These are phyloP conservation scores for Nerophis lumbriciformis DNA, from an alignment of 2,113 vertebrate genomes.

Conservation along the genomic window DNA sequence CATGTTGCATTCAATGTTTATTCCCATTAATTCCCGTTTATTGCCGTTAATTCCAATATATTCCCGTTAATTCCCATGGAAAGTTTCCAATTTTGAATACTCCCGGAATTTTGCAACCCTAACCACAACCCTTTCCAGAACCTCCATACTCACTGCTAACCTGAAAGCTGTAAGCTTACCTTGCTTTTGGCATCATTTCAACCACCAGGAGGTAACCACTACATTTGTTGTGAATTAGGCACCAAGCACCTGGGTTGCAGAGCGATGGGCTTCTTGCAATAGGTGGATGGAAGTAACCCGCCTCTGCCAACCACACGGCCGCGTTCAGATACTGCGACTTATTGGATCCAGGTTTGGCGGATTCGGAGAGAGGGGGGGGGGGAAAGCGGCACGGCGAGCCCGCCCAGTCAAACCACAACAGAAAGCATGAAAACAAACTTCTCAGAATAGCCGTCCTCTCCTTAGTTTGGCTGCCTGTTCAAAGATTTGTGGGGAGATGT, in stretches of 20 bases:
- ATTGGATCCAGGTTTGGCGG: conserved; percentile 93
- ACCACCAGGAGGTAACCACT: conserved; percentile 22
- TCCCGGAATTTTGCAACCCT: too few relatives aligned
- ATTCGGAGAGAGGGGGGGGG: conserved; percentile 59
- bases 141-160: conserved; percentile 30
- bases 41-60: too few relatives aligned
- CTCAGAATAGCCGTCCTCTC: conserved; percentile 77
- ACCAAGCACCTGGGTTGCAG: conserved; percentile 49
- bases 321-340: conserved; percentile 86
- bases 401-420: conserved; percentile 88
- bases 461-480: conserved; percentile 69
- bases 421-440: conserved; percentile 80
- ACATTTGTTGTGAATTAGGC: conserved; percentile 65
- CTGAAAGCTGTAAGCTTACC: conserved; percentile 29
- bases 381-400: conserved; percentile 65
- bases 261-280: conserved; percentile 53
- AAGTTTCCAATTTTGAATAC: too few relatives aligned
- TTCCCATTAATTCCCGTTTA: too few relatives aligned
- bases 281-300: conserved; percentile 84
- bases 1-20: too few relatives aligned
- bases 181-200: conserved; percentile 16
- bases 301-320: conserved; percentile 89
- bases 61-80: too few relatives aligned
- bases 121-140: too few relatives aligned
- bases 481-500: conserved; percentile 65